phyloP scores from a whole-genome alignment of 2,888 invertebrate species.

The Protonemura montana region DNA sequence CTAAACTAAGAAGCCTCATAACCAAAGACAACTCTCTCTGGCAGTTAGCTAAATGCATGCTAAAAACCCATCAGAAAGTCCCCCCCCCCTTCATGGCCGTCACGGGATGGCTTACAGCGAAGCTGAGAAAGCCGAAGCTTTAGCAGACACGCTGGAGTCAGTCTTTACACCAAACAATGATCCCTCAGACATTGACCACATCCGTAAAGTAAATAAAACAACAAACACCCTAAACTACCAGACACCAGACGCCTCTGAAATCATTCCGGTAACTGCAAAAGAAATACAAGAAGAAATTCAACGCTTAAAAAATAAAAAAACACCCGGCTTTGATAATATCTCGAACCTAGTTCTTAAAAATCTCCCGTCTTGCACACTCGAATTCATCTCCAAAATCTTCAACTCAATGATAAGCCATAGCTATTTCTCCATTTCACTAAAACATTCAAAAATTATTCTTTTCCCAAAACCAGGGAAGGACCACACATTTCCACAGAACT shows the following conservation, averaged over 20 bases:
- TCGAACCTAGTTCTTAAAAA: slow-evolving; percentile 48
- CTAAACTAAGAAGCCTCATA: not conserved
- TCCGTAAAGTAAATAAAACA: too few relatives aligned
- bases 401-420: not conserved
- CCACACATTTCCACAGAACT: slow-evolving; percentile 47
- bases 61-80: not conserved
- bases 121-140: slow-evolving; percentile 27
- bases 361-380: slow-evolving; percentile 48
- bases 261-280: not conserved
- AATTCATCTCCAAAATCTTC: slow-evolving; percentile 14
- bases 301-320: not conserved
- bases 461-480: slow-evolving; percentile 53
- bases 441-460: slow-evolving; percentile 51
- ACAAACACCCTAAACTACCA: too few relatives aligned
- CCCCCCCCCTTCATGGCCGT: not conserved
- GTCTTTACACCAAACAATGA: slow-evolving; percentile 10
- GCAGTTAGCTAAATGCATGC: not conserved
- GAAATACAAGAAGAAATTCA: too few relatives aligned
- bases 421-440: slow-evolving; percentile 49
- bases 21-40: not conserved
- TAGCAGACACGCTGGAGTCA: not conserved
- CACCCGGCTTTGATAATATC: slow-evolving; percentile 17
- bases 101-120: not conserved
- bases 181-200: not conserved
- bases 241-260: not conserved